These are phyloP conservation scores for Sternarchorhynchus goeldii DNA, from an alignment of 2,797 vertebrate genomes.

Conservation along the genomic window DNA sequence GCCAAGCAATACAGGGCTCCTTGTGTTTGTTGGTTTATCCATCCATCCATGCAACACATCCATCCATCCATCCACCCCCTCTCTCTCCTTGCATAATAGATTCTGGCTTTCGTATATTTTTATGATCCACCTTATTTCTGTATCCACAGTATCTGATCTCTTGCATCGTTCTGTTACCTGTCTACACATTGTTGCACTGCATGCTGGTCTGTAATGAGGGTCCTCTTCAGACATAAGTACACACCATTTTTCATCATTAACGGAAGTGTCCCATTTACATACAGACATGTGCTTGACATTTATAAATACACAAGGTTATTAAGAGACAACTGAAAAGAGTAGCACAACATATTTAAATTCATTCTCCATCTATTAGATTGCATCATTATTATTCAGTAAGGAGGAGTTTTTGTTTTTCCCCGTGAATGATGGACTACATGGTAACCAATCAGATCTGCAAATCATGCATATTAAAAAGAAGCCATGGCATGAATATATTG, in stretches of 20 bases:
- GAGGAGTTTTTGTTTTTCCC: slow-evolving; percentile 28
- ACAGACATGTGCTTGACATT: slow-evolving; percentile 68
- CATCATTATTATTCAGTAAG: slow-evolving; percentile 34
- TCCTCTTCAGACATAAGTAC: slow-evolving; percentile 55
- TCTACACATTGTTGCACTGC: slow-evolving; percentile 39
- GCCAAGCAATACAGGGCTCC: slow-evolving; percentile 42
- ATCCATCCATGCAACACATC: too few relatives aligned
- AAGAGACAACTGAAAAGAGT: slow-evolving; percentile 20
- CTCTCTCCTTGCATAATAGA: slow-evolving; percentile 56
- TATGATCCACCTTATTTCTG: slow-evolving; percentile 17
- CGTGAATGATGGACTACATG: slow-evolving; percentile 25
- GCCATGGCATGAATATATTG: slow-evolving; percentile 34
- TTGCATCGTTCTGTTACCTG: slow-evolving; percentile 24
- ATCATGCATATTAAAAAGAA: slow-evolving; percentile 38
- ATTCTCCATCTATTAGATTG: slow-evolving; percentile 17
- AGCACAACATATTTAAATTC: slow-evolving; percentile 49
- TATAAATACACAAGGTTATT: slow-evolving; percentile 56
- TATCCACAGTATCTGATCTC: not conserved
- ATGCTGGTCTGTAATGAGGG: slow-evolving; percentile 56
- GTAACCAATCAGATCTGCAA: not conserved
- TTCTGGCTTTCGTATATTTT: slow-evolving; percentile 50
- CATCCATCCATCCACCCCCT: not conserved
- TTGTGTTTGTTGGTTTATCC: too few relatives aligned
- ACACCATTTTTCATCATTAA: slow-evolving; percentile 69
- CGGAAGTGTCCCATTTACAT: slow-evolving; percentile 62